A percentile compares a stretch with the other conserved stretches of the same genome.
Conservation (phyloP, 2,797 vertebrate genomes). For the Moxostoma hubbsi region DNA sequence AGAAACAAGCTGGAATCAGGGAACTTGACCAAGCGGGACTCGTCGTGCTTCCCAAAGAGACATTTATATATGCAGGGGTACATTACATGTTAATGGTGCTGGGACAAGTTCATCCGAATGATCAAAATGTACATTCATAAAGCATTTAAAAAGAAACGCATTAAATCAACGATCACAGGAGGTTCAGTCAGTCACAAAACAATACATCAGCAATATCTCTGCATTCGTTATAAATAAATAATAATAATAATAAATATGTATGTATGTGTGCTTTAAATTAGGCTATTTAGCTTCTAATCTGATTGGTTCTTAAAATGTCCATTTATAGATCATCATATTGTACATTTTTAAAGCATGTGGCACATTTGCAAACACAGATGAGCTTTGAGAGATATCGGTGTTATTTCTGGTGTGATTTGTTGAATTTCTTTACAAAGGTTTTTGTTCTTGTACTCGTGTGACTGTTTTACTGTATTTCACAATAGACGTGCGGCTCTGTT, state of each 20-base stretch:
- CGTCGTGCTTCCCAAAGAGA: too few species aligned
- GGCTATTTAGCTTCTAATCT: not conserved
- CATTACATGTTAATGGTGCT: not conserved
- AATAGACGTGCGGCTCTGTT: not conserved
- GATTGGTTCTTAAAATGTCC: not conserved
- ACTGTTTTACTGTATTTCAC: not conserved
- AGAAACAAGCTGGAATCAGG: too few species aligned
- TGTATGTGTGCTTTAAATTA: not conserved
- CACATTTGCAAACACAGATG: not conserved
- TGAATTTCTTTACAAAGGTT: not conserved
- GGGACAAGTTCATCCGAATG: not conserved
- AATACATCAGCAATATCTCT: not conserved
- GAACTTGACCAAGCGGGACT: too few species aligned
- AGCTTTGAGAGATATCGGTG: not conserved
- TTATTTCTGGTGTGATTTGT: not conserved
- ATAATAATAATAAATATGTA: not conserved
- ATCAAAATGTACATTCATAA: not conserved
- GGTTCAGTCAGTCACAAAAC: slow-evolving; percentile 13
- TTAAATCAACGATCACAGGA: not conserved
- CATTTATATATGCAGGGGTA: not conserved
- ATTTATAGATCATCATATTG: not conserved
- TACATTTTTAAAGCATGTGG: not conserved
- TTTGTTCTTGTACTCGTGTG: not conserved
- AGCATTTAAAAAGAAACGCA: not conserved
- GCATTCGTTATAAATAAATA: not conserved